phyloP scores from a whole-genome alignment of 1,140 invertebrate species.

The Apis mellifera region DNA sequence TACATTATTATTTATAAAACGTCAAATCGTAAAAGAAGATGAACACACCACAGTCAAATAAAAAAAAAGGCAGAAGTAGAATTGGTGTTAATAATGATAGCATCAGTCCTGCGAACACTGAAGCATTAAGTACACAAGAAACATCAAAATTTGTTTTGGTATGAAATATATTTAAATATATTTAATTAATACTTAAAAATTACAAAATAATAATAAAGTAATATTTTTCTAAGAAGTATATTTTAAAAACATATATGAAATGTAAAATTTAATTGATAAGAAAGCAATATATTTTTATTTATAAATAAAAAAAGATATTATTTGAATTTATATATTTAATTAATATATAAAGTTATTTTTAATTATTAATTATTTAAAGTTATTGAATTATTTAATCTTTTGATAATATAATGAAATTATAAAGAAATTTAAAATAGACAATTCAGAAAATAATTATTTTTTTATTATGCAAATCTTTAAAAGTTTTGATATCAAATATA shows the following conservation, averaged over 20 bases:
- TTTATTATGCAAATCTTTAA: no score
- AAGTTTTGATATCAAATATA: no score
- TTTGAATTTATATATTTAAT: background rate
- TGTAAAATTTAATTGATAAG: constrained; percentile 16
- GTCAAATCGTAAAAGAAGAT: constrained; percentile 56
- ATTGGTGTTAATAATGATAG: constrained; percentile 69
- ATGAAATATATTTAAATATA: constrained; percentile 17
- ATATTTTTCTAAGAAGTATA: no score
- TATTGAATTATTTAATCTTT: background rate
- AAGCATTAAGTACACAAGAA: constrained; percentile 72
- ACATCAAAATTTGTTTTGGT: constrained; percentile 76
- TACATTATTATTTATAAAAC: background rate
- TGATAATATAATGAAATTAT: no score
- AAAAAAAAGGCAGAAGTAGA: constrained; percentile 77
- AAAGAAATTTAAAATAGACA: no score
- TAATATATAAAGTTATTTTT: constrained; percentile 2
- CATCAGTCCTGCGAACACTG: constrained; percentile 56
- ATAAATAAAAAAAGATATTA: background rate
- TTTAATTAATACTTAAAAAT: background rate
- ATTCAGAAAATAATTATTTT: no score
- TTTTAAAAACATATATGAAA: constrained; percentile 3
- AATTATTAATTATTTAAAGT: no score
- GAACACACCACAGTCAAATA: constrained; percentile 74
- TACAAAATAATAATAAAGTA: background rate
- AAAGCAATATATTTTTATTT: background rate